Evolutionary conservation across 1,140 invertebrate species (phyloP).

Genomic region (Odontomachus brunneus): DNA sequence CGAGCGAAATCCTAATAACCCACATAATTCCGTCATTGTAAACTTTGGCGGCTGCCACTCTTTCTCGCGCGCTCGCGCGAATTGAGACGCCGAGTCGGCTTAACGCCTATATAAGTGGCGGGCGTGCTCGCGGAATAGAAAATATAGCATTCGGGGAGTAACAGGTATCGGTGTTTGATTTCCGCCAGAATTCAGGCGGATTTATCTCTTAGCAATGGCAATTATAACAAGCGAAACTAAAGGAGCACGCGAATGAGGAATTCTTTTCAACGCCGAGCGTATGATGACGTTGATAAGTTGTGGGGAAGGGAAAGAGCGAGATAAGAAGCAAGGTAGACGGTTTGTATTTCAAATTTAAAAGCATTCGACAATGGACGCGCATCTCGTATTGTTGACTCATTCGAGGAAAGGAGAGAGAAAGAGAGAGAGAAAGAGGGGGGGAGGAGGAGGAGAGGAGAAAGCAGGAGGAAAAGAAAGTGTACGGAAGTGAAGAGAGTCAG

Average conservation of each 20-base stretch:
- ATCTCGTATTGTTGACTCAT: constrained; percentile 82
- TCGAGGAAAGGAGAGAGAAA: constrained; percentile 55
- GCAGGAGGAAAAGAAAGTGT: constrained; percentile 30
- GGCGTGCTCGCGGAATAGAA: too few species aligned
- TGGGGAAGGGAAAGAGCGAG: background rate
- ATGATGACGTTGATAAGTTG: constrained; percentile 68
- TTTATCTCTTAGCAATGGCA: background rate
- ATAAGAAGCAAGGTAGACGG: constrained; percentile 76
- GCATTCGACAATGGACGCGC: constrained; percentile 84
- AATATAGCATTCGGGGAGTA: background rate
- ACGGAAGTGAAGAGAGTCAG: constrained; percentile 34
- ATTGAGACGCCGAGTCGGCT: background rate
- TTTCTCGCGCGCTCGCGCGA: background rate
- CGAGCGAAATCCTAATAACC: constrained; percentile 41
- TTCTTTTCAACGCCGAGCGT: constrained; percentile 54
- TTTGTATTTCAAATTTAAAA: constrained; percentile 86
- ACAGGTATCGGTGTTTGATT: background rate
- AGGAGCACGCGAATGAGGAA: constrained; percentile 44
- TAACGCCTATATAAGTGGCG: background rate
- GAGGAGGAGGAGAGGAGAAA: background rate
- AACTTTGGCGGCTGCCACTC: background rate
- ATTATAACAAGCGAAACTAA: background rate
- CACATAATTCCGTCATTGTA: constrained; percentile 28
- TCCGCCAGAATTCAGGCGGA: background rate
- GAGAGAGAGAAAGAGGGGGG: background rate